These are phyloP conservation scores for Dinocampus coccinellae DNA, from an alignment of 2,888 invertebrate species.

Conservation along the genomic window DNA sequence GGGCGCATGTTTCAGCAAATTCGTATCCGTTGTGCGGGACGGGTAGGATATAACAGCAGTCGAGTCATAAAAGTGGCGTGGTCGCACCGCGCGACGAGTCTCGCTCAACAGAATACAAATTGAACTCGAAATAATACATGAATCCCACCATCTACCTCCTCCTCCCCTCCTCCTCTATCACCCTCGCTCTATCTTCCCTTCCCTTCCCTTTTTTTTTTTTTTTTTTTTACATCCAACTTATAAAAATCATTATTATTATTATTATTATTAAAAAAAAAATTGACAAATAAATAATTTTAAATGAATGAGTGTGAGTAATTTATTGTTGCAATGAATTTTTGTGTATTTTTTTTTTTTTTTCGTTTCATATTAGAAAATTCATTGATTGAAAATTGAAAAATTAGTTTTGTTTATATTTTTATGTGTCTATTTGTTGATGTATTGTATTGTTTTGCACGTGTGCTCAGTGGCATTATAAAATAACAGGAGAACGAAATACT, in stretches of 20 bases:
- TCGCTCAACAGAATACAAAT: slow-evolving; percentile 43
- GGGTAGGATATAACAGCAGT: slow-evolving; percentile 16
- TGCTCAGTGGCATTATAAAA: slow-evolving; percentile 10
- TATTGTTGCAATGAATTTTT: no score
- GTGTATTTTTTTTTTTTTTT: neutral
- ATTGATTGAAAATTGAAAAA: no score
- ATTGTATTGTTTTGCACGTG: neutral
- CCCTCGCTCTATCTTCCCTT: slow-evolving; percentile 17
- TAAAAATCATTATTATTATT: no score
- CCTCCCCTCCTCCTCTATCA: neutral
- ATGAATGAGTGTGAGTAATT: no score
- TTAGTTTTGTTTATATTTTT: no score
- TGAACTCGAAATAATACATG: slow-evolving; percentile 47
- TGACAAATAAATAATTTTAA: no score
- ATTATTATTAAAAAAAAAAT: no score
- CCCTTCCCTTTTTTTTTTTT: neutral
- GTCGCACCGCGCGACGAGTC: slow-evolving; percentile 33
- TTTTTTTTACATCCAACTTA: neutral
- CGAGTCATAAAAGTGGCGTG: slow-evolving; percentile 38
- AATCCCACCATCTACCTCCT: slow-evolving; percentile 34
- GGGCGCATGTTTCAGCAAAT: slow-evolving; percentile 32
- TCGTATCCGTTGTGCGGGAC: slow-evolving; percentile 22
- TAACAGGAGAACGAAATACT: neutral
- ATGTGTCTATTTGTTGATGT: neutral
- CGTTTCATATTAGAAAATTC: no score